Base-by-base conservation (phyloP, 2,888 invertebrate genomes). In the Heliconius cydno region DNA sequence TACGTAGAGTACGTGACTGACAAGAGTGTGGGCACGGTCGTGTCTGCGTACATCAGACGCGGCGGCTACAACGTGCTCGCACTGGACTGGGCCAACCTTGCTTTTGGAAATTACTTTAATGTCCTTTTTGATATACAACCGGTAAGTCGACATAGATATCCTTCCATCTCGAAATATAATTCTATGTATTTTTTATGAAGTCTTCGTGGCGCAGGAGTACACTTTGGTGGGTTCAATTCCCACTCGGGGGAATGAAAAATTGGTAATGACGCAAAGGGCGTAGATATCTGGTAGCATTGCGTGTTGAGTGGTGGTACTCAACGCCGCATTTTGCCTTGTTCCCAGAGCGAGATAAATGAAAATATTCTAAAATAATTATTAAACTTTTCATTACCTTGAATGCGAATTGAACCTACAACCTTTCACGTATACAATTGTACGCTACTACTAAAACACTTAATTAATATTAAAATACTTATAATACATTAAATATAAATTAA, bases 41-140 rank as follows among this genome's bases (percentile, higher is more conserved):
- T 92, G 12, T 66, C 82, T 75, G 94, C 93, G 0, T 95, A 95
- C 84, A 75, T 91, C 1, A 80, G 83, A 0, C 84, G 85, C 1
- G 91, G 91, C 0, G 88, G 90, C 6, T 90, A 92, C 87, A 95
- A 95, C 82, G 82, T 93, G 0, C 83, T 95, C 28, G 86, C 89
- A 2, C 82, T 93, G 79, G 95, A 95, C 84, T 96, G 95, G 92
- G 85, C 92, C 22, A 90, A 91, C 82, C 83, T 95, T n/a, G 92
- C 92, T 10, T 90, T 89, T 12, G 90, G 91, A 1, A 88, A 88
- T 83, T 95, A 95, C 79, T 0, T 92, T 46, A 83, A 84, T 1
- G 88, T 88, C 0, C 84, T 85, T 7, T 79, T 87, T 30, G 87
- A 88, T 6, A 71, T 90, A 28, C 85, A 89, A 25, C 65, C 78